Evolutionary conservation across 2,797 vertebrate species (phyloP), one percentile per base, ranked within the genome.

Genomic region (Columba guinea): DNA sequence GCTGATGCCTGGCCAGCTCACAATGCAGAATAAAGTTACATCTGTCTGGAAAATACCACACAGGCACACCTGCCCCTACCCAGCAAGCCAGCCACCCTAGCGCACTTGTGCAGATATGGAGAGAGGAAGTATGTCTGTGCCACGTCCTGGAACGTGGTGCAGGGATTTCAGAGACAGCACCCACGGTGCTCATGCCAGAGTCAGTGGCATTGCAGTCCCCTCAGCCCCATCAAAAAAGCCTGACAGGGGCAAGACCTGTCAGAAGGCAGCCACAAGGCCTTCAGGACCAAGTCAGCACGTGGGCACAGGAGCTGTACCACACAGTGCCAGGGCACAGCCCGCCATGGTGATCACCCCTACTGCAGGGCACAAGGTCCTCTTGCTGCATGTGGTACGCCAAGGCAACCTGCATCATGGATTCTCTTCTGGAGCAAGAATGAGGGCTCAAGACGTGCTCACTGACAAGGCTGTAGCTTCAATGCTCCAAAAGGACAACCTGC

Each of bases 141-240:
- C 58, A 23, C 5, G 12, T 39, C 26, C 69, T 62, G 62, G 82
- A 75, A 64, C 0, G 0, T 1, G 4, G 34, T 15, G 32, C 52
- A 55, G 59, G 32, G 44, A 87, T 70, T 79, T 89, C 51, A 0
- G 0, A 49, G 35, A 18, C 1, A 28, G 82, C 55, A 71, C 11
- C 37, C 30, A n/a, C 0, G 2, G 53, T 56, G 60, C 11, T 70
- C 7, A 3, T 0, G 0, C 26, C 2, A 4, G 41, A 81, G 69
- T 23, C 5, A 9, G 53, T 1, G 5, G 41, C 59, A 73, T 19
- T 5, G 30, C 41, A 68, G 55, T 7, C 34, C 69, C 7, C 51
- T 58, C 23, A 35, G 51, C 11, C 28, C 22, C 52, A 41, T 14
- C 3, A 4, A 65, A 51, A 85, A 22, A 15, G 12, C 34, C 53